A percentile compares a stretch with the other conserved stretches of the same genome.
Conservation (phyloP, 2,113 vertebrate genomes). For the Oryzias curvinotus region DNA sequence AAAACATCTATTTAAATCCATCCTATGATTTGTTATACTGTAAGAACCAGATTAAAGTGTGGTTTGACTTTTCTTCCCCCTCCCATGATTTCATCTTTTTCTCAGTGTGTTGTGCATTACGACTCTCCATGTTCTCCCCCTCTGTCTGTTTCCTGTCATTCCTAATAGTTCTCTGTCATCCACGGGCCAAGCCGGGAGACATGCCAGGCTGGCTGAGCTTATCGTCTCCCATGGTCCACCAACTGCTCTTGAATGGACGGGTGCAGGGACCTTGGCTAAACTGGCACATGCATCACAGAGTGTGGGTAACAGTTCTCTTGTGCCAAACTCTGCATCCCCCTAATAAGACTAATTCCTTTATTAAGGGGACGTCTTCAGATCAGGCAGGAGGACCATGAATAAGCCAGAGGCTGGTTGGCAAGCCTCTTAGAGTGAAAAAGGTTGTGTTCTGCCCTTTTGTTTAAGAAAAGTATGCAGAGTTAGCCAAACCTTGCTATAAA, state of each 20-base stretch:
- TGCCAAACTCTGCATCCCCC: constrained; percentile 59
- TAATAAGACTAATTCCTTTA: constrained; percentile 68
- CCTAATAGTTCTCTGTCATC: constrained; percentile 53
- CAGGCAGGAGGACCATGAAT: constrained; percentile 5
- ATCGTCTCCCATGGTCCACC: constrained; percentile 38
- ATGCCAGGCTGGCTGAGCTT: constrained; percentile 57
- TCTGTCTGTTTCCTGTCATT: constrained; percentile 40
- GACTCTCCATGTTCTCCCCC: constrained; percentile 6
- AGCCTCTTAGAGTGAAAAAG: too few species aligned
- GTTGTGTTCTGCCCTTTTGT: too few species aligned
- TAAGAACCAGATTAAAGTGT: too few species aligned
- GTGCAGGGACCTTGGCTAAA: constrained; percentile 61
- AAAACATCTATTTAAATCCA: too few species aligned
- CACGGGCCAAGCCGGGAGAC: constrained; percentile 58
- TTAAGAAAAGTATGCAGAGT: too few species aligned
- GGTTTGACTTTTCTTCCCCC: not conserved
- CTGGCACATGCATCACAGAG: constrained; percentile 59
- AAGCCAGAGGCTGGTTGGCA: too few species aligned
- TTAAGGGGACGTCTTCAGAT: constrained; percentile 29
- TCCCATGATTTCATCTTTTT: constrained; percentile 5
- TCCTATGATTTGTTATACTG: too few species aligned
- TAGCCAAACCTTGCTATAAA: too few species aligned
- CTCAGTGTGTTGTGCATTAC: constrained; percentile 18
- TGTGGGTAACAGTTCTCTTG: constrained; percentile 43
- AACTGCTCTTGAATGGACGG: constrained; percentile 53